phyloP scores from a whole-genome alignment of 2,888 invertebrate species.

The Catocala sponsa region DNA sequence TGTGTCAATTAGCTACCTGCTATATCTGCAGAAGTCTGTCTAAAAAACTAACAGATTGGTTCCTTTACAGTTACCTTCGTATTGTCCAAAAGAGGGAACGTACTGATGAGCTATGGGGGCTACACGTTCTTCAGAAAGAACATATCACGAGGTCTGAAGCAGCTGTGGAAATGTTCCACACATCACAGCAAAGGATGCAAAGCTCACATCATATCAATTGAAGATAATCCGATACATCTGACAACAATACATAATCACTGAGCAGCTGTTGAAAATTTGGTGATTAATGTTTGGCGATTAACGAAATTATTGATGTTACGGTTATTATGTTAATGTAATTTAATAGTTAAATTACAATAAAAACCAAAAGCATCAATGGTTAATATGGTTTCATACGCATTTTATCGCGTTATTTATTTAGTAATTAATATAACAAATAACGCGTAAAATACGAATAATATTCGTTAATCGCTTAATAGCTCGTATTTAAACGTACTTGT shows the following conservation, averaged over 20 bases:
- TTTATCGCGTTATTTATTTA: too few relatives aligned
- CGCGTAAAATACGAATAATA: too few relatives aligned
- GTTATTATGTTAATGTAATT: too few relatives aligned
- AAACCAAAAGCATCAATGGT: too few relatives aligned
- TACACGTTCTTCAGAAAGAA: constrained; percentile 19
- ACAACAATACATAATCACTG: constrained; percentile 12
- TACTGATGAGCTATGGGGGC: constrained; percentile 9
- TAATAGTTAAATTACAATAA: too few relatives aligned
- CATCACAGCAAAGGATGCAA: constrained; percentile 23
- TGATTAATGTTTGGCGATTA: too few relatives aligned
- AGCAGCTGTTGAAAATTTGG: background rate
- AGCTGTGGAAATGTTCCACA: constrained; percentile 24
- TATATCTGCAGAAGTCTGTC: background rate
- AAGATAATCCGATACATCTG: constrained; percentile 1
- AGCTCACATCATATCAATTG: constrained; percentile 10
- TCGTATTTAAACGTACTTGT: too few relatives aligned
- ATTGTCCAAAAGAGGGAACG: constrained; percentile 14
- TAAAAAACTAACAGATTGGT: background rate
- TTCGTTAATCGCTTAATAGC: too few relatives aligned
- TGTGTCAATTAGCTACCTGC: too few relatives aligned
- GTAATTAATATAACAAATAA: too few relatives aligned
- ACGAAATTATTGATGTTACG: background rate
- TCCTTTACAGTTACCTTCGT: constrained; percentile 13
- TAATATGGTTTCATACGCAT: too few relatives aligned
- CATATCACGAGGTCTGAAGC: constrained; percentile 10